Conservation (phyloP, 2,113 vertebrate genomes). For the Cryptotis parvus region DNA sequence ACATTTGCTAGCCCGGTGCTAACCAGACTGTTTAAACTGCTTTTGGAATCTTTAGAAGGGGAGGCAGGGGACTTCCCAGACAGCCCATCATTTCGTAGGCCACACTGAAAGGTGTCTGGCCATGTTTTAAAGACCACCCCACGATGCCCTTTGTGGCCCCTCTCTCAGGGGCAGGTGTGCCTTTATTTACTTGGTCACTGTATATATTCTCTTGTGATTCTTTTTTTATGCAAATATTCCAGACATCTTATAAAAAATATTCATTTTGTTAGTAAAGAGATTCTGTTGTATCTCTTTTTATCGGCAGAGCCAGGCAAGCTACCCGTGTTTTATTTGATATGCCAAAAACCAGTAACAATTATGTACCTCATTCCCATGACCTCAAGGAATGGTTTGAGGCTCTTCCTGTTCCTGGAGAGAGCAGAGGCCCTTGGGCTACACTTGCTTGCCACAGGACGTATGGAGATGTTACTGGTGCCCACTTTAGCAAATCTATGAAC, state of each 20-base stretch:
- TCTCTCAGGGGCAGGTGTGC: neutral
- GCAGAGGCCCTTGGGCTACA: no score
- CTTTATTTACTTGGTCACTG: neutral
- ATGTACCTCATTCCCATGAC: no score
- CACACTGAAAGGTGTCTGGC: neutral
- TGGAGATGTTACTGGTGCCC: no score
- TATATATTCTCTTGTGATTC: constrained; percentile 23
- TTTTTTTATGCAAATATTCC: constrained; percentile 1
- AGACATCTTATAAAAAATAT: neutral
- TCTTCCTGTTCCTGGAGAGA: no score
- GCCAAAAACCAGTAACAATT: no score
- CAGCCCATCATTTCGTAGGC: neutral
- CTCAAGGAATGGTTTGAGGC: no score
- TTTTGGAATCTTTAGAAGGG: constrained; percentile 16
- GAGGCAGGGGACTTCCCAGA: no score
- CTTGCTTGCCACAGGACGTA: no score
- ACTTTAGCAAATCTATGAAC: no score
- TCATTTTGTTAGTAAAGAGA: neutral
- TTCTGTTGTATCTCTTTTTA: no score
- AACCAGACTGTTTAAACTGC: constrained; percentile 40
- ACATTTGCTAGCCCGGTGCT: constrained; percentile 55
- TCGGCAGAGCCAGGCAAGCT: no score
- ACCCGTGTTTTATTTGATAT: no score
- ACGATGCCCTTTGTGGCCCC: neutral
- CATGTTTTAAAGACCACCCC: neutral